Percentiles rank a stretch among this genome's conserved stretches.
Conservation (phyloP, 2,888 invertebrate genomes). For the Gortyna flavago region DNA sequence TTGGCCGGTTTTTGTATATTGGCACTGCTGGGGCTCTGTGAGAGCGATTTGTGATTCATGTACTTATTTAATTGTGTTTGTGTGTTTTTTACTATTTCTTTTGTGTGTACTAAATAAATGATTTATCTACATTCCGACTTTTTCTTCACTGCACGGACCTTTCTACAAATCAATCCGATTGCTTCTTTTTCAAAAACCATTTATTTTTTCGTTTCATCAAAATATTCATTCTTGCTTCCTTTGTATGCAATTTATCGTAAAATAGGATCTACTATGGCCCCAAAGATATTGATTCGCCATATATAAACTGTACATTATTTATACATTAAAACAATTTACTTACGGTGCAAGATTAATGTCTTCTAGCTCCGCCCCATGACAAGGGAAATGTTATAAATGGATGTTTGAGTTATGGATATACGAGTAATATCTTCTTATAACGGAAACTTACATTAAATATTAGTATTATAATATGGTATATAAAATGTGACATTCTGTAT, state of each 20-base stretch:
- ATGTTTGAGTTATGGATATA: neutral
- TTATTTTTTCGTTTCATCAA: neutral
- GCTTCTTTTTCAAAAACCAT: conserved; percentile 1
- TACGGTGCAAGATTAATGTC: conserved; percentile 15
- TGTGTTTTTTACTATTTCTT: too few relatives aligned
- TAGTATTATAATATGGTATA: neutral
- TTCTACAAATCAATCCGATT: neutral
- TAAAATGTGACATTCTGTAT: neutral
- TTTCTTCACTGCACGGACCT: neutral
- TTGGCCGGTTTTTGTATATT: too few relatives aligned
- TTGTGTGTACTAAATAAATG: too few relatives aligned
- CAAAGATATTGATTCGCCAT: neutral
- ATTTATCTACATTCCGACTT: neutral
- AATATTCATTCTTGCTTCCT: neutral
- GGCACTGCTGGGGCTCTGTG: too few relatives aligned
- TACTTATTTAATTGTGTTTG: too few relatives aligned
- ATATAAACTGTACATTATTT: neutral
- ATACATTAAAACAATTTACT: conserved; percentile 25
- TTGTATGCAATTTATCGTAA: neutral
- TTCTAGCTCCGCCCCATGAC: conserved; percentile 23
- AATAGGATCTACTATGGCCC: neutral
- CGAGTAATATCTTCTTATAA: neutral
- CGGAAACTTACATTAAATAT: neutral
- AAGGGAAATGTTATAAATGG: conserved; percentile 19
- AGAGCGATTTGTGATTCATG: too few relatives aligned